Percentiles rank a stretch among this genome's conserved stretches.
phyloP scores from a whole-genome alignment of 1,140 invertebrate genomes.

The Pomphorhynchus laevis region DNA sequence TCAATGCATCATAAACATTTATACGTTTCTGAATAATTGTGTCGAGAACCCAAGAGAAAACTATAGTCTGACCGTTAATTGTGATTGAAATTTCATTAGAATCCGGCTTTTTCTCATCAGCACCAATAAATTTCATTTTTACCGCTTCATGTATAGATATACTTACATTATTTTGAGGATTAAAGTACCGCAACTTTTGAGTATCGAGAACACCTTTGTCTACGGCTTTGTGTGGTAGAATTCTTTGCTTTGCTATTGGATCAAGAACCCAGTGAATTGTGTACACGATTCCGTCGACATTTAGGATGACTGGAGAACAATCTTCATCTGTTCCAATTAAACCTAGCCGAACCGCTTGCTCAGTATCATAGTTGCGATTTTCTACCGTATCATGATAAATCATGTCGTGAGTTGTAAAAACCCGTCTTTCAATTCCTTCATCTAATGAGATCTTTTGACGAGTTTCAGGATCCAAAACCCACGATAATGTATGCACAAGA shows the following conservation, averaged over 20 bases:
- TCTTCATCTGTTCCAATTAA: constrained; percentile 7
- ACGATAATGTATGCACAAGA: too few relatives aligned
- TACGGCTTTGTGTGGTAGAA: constrained; percentile 5
- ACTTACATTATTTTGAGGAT: constrained; percentile 2
- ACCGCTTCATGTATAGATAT: constrained; percentile 9
- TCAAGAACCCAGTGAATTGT: constrained; percentile 8
- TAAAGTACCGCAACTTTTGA: background rate
- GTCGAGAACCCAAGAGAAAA: constrained; percentile 5
- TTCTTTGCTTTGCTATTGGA: constrained; percentile 4
- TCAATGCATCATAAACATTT: constrained; percentile 1
- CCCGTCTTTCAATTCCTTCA: constrained; percentile 5
- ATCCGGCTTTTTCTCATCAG: constrained; percentile 5
- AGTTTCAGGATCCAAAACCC: background rate
- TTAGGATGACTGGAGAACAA: background rate
- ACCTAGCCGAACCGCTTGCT: constrained; percentile 1
- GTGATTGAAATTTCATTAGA: background rate
- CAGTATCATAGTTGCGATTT: too few relatives aligned
- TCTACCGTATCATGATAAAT: too few relatives aligned
- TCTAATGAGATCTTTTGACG: background rate
- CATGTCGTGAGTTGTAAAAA: too few relatives aligned
- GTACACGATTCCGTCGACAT: constrained; percentile 6
- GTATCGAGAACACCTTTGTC: constrained; percentile 2
- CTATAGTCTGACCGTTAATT: background rate
- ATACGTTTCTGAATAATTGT: constrained; percentile 2
- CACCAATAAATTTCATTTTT: constrained; percentile 7